Evolutionary conservation across 1,140 invertebrate species (phyloP), one percentile per base, ranked within the genome.

Genomic region (Cotesia vestalis): DNA sequence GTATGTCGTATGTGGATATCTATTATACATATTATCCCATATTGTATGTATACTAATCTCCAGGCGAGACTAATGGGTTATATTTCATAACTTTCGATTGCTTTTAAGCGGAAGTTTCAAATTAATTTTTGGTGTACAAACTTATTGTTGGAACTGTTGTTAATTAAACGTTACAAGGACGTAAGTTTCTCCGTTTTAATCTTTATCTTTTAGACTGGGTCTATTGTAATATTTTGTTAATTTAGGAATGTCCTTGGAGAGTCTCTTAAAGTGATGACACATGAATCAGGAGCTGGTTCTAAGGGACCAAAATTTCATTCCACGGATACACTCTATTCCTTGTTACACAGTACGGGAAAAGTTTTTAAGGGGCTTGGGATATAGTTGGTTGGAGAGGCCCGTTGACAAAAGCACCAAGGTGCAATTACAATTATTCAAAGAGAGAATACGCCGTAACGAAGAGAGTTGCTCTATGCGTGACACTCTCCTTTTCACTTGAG

Each of bases 401-500:
- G 14, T 17, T 59, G 20, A 59, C 57, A 59, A 59, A 59, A 20
- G 57, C 40, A 46, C 40, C 40, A 11, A 36, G 14, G 8, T 40
- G 62, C 14, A 55, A 55, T 35, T 35, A 35, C 62, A 64, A 64
- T 51, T 64, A 64, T 64, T 52, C 35, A 4, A 5, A 27, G 51
- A 38, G 52, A 34, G 46, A 67, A 51, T 51, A 67, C n/a, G 46
- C 66, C 51, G 51, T 55, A 40, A 67, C 66, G 51, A 55, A 52
- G 51, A 53, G 66, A 67, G 12, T 74, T 71, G 63, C 69, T 63
- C 60, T 71, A 76, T 67, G 69, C 67, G 75, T 73, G 78, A 79
- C 77, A 83, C 80, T 84, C 78, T 80, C 80, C 76, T 83, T 84
- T 84, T 84, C 80, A 81, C 81, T 73, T 66, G 17, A 51, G 11